These are phyloP conservation scores for Bradysia coprophila DNA, from an alignment of 1,140 invertebrate species.

Conservation along the genomic window DNA sequence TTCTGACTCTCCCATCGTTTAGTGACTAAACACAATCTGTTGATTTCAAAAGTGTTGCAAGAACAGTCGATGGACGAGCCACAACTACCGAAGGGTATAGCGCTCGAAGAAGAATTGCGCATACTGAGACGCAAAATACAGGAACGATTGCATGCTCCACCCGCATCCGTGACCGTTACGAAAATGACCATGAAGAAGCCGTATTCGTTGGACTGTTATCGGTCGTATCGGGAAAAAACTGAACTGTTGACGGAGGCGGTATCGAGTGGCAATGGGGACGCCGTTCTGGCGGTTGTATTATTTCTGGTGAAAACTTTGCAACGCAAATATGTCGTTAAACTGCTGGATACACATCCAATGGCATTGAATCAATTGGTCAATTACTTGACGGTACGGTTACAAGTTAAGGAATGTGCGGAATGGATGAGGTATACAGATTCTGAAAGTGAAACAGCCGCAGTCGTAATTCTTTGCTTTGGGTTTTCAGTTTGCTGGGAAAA, in stretches of 20 bases:
- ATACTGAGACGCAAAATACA: conserved; percentile 13
- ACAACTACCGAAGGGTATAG: conserved; percentile 1
- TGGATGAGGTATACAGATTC: conserved; percentile 24
- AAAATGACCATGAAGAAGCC: conserved; percentile 28
- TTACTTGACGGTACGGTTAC: conserved; percentile 28
- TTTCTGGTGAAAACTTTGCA: conserved; percentile 34
- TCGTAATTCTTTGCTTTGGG: conserved; percentile 4
- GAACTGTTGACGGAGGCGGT: conserved; percentile 32
- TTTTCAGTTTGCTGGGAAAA: conserved; percentile 30
- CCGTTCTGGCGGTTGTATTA: conserved; percentile 31
- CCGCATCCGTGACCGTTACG: conserved; percentile 22
- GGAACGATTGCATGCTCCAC: conserved; percentile 15
- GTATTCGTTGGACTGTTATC: conserved; percentile 28
- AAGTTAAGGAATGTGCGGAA: conserved; percentile 28
- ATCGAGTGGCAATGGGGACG: conserved; percentile 32
- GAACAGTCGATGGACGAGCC: conserved; percentile 1
- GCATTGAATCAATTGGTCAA: conserved; percentile 34
- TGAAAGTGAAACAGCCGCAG: not conserved
- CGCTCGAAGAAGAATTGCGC: conserved; percentile 4
- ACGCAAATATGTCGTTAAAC: conserved; percentile 27
- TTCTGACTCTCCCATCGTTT: not conserved
- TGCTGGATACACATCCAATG: conserved; percentile 26
- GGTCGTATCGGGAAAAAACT: conserved; percentile 33
- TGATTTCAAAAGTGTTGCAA: conserved; percentile 1
- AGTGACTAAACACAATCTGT: not conserved